These are phyloP conservation scores for Equus przewalskii DNA, from an alignment of 2,113 vertebrate genomes.

Conservation along the genomic window DNA sequence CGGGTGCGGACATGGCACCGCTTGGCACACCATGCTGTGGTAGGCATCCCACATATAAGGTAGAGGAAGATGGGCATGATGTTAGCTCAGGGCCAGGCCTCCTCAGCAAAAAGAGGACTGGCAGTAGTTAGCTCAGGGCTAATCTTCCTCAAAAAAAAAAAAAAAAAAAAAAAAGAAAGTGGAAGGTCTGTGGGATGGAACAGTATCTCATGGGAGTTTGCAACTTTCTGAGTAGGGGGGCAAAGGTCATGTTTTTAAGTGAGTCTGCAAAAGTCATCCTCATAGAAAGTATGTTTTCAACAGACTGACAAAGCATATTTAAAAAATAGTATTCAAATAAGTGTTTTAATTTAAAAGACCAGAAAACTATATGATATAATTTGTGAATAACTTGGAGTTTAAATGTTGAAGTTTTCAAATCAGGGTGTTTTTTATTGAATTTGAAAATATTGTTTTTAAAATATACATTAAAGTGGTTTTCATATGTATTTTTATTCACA, in stretches of 20 bases:
- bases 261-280: background rate
- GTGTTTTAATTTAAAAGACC: background rate
- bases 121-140: too few species aligned
- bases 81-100: too few species aligned
- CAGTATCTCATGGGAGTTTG: background rate
- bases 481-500: background rate
- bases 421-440: background rate
- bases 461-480: background rate
- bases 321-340: background rate
- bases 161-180: conserved; percentile 59
- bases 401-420: conserved; percentile 30
- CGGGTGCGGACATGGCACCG: too few species aligned
- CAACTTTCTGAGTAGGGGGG: background rate
- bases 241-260: conserved; percentile 24
- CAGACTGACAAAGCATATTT: background rate
- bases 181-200: background rate
- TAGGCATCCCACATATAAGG: too few species aligned
- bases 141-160: conserved; percentile 59
- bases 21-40: too few species aligned
- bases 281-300: conserved; percentile 11
- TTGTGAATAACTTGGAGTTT: background rate
- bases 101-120: too few species aligned
- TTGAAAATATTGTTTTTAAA: conserved; percentile 10
- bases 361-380: background rate
- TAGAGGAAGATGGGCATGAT: too few species aligned